Conservation (phyloP, 2,888 invertebrate species). For the Villa cingulata region DNA sequence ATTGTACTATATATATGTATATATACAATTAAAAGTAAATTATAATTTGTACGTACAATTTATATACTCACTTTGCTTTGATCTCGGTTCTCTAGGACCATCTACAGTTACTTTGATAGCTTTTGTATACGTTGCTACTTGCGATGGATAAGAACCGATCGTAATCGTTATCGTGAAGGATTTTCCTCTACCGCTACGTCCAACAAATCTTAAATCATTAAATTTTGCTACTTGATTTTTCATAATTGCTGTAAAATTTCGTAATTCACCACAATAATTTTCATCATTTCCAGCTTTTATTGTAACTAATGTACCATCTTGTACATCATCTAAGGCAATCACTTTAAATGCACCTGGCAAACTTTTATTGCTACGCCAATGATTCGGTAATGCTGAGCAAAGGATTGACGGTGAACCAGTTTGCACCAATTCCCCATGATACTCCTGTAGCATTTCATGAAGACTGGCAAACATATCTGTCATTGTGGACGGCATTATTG, state of each 20-base stretch:
- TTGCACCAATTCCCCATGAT: slow-evolving; percentile 83
- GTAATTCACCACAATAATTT: slow-evolving; percentile 87
- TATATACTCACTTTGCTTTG: slow-evolving; percentile 82
- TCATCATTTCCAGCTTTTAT: slow-evolving; percentile 96
- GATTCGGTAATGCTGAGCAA: slow-evolving; percentile 84
- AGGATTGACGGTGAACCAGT: slow-evolving; percentile 93
- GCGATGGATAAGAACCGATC: slow-evolving; percentile 55
- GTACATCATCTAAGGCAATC: slow-evolving; percentile 81
- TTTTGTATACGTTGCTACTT: slow-evolving; percentile 86
- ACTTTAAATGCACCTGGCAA: slow-evolving; percentile 94
- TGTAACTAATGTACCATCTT: slow-evolving; percentile 87
- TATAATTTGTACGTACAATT: neutral
- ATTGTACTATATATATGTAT: too few species aligned
- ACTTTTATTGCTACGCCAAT: slow-evolving; percentile 97
- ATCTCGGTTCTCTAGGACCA: slow-evolving; percentile 93
- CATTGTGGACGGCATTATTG: slow-evolving; percentile 45
- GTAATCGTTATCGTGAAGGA: slow-evolving; percentile 91
- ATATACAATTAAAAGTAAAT: too few species aligned
- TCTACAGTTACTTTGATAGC: slow-evolving; percentile 99
- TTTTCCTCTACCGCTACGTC: slow-evolving; percentile 92
- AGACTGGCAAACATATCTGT: slow-evolving; percentile 62
- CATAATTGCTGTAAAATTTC: slow-evolving; percentile 89
- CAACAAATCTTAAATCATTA: slow-evolving; percentile 95
- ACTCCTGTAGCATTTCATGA: slow-evolving; percentile 70
- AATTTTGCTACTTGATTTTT: slow-evolving; percentile 98